Conservation (phyloP, 2,888 invertebrate genomes). For the Cerastis leucographa region DNA sequence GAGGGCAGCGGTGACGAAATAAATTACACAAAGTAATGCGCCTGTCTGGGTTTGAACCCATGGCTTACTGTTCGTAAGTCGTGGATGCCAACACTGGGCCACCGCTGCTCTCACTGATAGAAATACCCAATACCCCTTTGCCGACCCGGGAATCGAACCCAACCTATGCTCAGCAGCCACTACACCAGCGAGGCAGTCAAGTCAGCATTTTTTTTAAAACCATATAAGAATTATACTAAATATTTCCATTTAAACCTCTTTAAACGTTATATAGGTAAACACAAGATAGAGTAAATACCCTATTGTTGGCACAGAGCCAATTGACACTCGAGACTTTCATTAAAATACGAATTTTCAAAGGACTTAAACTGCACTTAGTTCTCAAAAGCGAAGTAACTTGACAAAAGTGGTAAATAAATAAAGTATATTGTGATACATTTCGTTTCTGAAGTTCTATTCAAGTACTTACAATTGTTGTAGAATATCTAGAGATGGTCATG, state of each 20-base stretch:
- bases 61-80: too few relatives aligned
- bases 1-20: too few relatives aligned
- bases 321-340: constrained; percentile 40
- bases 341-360: constrained; percentile 53
- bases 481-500: neutral
- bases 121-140: neutral
- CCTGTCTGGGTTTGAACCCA: too few relatives aligned
- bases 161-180: neutral
- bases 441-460: neutral
- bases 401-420: constrained; percentile 20
- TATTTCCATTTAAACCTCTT: neutral
- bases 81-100: too few relatives aligned
- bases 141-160: neutral
- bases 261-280: constrained; percentile 14
- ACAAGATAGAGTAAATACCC: constrained; percentile 36
- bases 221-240: neutral
- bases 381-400: constrained; percentile 37
- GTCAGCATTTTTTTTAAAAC: neutral
- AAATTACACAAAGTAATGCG: too few relatives aligned
- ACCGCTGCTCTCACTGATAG: neutral
- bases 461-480: neutral
- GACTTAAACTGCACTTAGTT: constrained; percentile 36
- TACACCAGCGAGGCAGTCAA: too few relatives aligned
- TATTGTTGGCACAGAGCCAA: constrained; percentile 44
- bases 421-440: constrained; percentile 24